Evolutionary conservation across 2,888 invertebrate genomes (phyloP), one percentile per base, ranked within the genome.

Genomic region (Megaustenia siamemsis): DNA sequence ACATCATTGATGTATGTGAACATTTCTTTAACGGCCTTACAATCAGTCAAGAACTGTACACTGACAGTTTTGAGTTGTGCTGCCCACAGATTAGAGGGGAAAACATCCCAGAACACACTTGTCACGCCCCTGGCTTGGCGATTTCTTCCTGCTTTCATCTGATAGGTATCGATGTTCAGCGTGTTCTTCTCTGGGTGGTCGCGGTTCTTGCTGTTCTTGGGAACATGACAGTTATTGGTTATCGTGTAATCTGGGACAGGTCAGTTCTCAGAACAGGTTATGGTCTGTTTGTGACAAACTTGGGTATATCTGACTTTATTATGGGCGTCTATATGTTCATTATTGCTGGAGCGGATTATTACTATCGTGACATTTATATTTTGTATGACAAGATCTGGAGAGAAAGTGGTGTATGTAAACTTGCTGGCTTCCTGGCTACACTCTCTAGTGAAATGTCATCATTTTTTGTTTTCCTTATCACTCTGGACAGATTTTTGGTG

Each of bases 111-210:
- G 43, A 43, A 28, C n/a, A 66, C 8, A 73, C 76, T 0, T 87
- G 88, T 77, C 66, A 78, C 35, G 66, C 87, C 56, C 78, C 87
- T 45, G 87, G 88, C 28, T 87, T 88, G 80, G 77, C 80, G 15
- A 83, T 90, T 71, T 88, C 89, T n/a, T 89, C 90, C n/a, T 90
- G 90, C 71, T 86, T 82, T 24, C 88, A 90, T 73, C 85, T 90
- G 40, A 87, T 90, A 86, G 79, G 84, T 38, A 83, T 87, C 32
- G 68, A 76, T 10, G 60, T 82, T 24, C 82, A 89, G 10, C 78
- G 88, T 38, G 63, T 85, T 4, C 71, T 87, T 45, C 84, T 90
- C 35, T 90, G 89, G 89, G 49, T 89, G 28, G 81, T 87, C 24
- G 89, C 89, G 1, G 28, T 86, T 10, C 32, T 85, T 15, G 88